These are phyloP conservation scores for Pachydiplax longipennis DNA, from an alignment of 2,888 invertebrate species.

Conservation along the genomic window DNA sequence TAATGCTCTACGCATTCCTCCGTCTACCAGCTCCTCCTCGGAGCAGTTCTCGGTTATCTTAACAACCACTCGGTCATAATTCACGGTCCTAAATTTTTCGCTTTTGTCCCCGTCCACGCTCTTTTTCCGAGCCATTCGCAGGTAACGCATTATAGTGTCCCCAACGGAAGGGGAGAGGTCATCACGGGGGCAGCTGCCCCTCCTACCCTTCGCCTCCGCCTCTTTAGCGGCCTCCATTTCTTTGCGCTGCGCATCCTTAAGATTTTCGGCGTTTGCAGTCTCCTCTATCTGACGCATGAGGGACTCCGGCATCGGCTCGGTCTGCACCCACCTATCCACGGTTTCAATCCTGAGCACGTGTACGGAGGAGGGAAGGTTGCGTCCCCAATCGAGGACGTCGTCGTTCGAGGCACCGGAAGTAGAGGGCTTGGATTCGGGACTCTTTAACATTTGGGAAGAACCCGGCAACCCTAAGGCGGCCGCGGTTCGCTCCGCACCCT, in stretches of 20 bases:
- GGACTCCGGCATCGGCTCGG: conserved; percentile 66
- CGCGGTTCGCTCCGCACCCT: background rate
- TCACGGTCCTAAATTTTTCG: conserved; percentile 85
- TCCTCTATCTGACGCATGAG: conserved; percentile 50
- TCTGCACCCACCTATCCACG: conserved; percentile 68
- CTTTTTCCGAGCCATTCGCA: conserved; percentile 87
- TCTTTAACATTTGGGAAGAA: background rate
- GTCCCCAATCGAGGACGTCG: conserved; percentile 17
- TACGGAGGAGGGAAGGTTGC: conserved; percentile 55
- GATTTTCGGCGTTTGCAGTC: background rate
- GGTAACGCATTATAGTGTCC: conserved; percentile 84
- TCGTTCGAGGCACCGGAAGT: conserved; percentile 8
- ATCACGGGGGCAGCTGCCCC: conserved; percentile 83
- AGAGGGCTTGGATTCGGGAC: background rate
- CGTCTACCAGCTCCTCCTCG: conserved; percentile 79
- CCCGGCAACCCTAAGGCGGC: background rate
- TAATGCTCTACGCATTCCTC: conserved; percentile 56
- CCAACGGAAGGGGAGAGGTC: conserved; percentile 87
- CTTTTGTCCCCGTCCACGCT: conserved; percentile 82
- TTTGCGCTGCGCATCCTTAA: conserved; percentile 61
- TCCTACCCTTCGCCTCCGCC: conserved; percentile 66
- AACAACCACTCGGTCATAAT: conserved; percentile 83
- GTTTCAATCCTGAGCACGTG: conserved; percentile 66
- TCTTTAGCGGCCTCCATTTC: conserved; percentile 61
- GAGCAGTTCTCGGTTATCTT: conserved; percentile 83